Evolutionary conservation across 2,113 vertebrate genomes (phyloP).

Genomic region (Lophochroa leadbeateri): DNA sequence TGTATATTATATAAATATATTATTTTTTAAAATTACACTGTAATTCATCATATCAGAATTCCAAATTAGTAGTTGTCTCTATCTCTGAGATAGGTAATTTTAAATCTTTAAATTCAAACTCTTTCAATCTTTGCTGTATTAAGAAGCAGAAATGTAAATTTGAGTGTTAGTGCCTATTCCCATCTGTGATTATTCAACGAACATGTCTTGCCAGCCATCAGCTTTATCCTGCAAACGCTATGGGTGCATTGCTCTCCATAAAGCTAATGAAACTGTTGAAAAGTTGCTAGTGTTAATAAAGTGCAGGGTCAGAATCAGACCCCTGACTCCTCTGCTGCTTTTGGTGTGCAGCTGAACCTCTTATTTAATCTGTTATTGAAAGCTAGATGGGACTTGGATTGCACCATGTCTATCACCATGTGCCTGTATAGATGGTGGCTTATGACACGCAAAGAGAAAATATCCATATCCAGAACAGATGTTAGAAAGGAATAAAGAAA

Average conservation of each 20-base stretch:
- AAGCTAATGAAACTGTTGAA: neutral
- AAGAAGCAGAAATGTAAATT: neutral
- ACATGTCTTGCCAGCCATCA: neutral
- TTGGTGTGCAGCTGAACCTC: neutral
- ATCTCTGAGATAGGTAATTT: neutral
- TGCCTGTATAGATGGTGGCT: rapidly evolving
- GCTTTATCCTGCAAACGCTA: neutral
- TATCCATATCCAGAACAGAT: neutral
- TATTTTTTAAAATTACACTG: neutral
- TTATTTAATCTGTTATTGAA: neutral
- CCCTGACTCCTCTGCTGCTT: rapidly evolving
- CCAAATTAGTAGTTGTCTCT: neutral
- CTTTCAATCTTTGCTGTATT: neutral
- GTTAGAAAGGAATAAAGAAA: neutral
- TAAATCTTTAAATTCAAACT: neutral
- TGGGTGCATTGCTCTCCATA: neutral
- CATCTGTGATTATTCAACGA: neutral
- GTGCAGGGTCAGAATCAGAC: neutral
- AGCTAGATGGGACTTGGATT: neutral
- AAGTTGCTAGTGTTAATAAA: neutral
- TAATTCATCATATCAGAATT: neutral
- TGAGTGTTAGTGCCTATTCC: neutral
- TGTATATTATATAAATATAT: neutral
- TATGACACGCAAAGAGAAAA: neutral
- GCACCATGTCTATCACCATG: neutral